phyloP scores from a whole-genome alignment of 2,797 vertebrate genomes.

The Nannoperca obscura region DNA sequence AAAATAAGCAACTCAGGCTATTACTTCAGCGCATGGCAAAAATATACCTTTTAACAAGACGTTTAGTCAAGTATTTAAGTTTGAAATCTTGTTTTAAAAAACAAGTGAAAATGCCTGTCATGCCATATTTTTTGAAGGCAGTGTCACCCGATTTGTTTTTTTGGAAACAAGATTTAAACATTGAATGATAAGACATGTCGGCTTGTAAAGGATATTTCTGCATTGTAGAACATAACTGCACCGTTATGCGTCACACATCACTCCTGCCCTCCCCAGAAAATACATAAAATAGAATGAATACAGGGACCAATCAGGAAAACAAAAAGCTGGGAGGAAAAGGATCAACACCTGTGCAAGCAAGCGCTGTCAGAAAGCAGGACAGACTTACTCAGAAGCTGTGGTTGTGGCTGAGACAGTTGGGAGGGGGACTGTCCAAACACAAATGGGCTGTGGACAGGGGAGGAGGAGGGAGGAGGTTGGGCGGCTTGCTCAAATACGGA shows the following conservation, averaged over 20 bases:
- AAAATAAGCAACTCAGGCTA: conserved; percentile 59
- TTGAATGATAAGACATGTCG: conserved; percentile 48
- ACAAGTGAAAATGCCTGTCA: conserved; percentile 19
- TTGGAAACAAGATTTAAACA: conserved; percentile 63
- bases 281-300: conserved; percentile 29
- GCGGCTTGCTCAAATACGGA: conserved; percentile 99
- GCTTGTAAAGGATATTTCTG: conserved; percentile 67
- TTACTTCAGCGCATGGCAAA: conserved; percentile 44
- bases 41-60: conserved; percentile 55
- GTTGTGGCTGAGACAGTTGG: conserved; percentile 98
- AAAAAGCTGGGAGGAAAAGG: conserved; percentile 78
- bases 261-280: conserved; percentile 47
- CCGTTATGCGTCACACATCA: conserved; percentile 57
- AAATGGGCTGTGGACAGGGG: conserved; percentile 99
- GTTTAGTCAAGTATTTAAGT: conserved; percentile 47
- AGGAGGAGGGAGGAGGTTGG: conserved; percentile 99
- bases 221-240: conserved; percentile 47
- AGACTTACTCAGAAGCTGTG: conserved; percentile 99
- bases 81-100: conserved; percentile 65
- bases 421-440: conserved; percentile 99
- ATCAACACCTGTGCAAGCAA: conserved; percentile 89
- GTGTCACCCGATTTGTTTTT: conserved; percentile 20
- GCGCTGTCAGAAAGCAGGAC: conserved; percentile 93
- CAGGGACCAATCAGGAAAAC: conserved; percentile 78
- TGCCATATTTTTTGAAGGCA: conserved; percentile 21